Evolutionary conservation across 2,888 invertebrate genomes (phyloP), one percentile per base, ranked within the genome.

Genomic region (Clostera curtula): DNA sequence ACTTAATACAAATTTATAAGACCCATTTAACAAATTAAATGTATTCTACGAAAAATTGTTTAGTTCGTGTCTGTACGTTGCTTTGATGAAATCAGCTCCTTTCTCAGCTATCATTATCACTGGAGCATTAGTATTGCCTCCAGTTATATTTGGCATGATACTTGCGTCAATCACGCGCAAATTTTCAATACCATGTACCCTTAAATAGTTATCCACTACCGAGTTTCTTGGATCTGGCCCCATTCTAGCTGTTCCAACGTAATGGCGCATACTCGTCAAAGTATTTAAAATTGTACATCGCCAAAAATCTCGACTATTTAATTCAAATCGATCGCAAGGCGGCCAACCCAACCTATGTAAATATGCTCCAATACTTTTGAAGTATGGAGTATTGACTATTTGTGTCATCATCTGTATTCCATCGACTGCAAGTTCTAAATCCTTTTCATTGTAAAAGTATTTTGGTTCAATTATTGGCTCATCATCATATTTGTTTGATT

Each of bases 101-200:
- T 90, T 90, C 53, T 93, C 93, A 0, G 87, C 93, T 21, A 93
- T 91, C 92, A 93, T 93, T n/a, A 93, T 89, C 0, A 86, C 84
- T 0, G 92, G 90, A 0, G 89, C 93, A 55, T 93, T 92, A 0
- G 91, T 92, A 58, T 93, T 93, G 1, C 90, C 91, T 48, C 90
- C 91, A 0, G 90, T 83, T 23, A 92, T 86, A 3, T 62, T 77
- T 0, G 93, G 93, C 92, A 93, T 93, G 20, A 93, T 86, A 21
- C 91, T 91, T 0, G 90, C 91, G 56, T 92, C 92, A 0, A 87
- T 86, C 0, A 92, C 90, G 14, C 92, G 75, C 2, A 92, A 64
- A 8, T 87, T 87, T 12, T 73, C 57, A 1, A 91, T 72, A 0
- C 90, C 90, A 30, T 88, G 84, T 0, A 92, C 88, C 30, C 75